These are phyloP conservation scores for Pollenia labialis DNA, from an alignment of 2,888 invertebrate species.

Conservation along the genomic window DNA sequence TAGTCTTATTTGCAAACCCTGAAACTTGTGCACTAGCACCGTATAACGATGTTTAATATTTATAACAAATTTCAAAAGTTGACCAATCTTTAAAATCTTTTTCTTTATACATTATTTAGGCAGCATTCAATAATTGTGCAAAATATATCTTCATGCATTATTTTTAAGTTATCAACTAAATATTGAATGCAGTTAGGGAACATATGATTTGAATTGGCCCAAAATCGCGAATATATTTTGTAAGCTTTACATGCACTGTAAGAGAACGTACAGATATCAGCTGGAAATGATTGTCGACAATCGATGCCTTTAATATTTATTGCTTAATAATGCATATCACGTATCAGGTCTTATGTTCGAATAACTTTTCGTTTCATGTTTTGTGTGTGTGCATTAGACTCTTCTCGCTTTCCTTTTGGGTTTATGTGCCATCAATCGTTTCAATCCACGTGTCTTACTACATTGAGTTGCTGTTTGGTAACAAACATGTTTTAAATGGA, in stretches of 20 bases:
- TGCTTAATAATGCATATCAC: conserved; percentile 73
- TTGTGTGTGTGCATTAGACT: conserved; percentile 1
- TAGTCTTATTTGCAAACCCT: too few relatives aligned
- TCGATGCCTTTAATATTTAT: conserved; percentile 70
- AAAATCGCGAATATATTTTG: too few relatives aligned
- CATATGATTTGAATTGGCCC: too few relatives aligned
- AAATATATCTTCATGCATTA: too few relatives aligned
- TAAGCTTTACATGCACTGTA: not conserved
- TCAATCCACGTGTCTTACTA: conserved; percentile 49
- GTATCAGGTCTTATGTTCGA: conserved; percentile 67
- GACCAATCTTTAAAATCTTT: too few relatives aligned
- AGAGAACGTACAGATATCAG: not conserved
- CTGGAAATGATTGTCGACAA: conserved; percentile 57
- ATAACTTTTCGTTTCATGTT: conserved; percentile 29
- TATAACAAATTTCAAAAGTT: too few relatives aligned
- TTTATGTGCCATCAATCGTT: conserved; percentile 47
- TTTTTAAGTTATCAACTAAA: too few relatives aligned
- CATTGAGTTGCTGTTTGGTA: conserved; percentile 37
- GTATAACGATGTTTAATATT: too few relatives aligned
- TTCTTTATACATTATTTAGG: too few relatives aligned
- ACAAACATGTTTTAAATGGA: conserved; percentile 37
- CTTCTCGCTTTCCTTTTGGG: conserved; percentile 30
- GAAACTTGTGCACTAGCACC: too few relatives aligned
- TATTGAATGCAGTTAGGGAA: too few relatives aligned
- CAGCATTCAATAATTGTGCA: too few relatives aligned